phyloP scores from a whole-genome alignment of 2,888 invertebrate genomes.

The Troilus luridus region DNA sequence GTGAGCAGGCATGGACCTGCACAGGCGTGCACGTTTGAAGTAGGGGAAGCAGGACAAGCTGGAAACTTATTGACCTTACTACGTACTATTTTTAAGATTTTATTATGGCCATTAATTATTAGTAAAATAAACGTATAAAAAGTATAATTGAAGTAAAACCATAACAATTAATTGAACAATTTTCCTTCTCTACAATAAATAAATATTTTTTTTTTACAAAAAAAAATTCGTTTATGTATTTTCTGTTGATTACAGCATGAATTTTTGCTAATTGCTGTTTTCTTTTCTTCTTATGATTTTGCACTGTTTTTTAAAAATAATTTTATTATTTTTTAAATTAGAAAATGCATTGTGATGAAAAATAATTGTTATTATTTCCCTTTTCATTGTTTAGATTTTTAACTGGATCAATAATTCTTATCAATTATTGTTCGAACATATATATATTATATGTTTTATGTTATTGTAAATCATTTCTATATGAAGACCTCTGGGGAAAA shows the following conservation, averaged over 20 bases:
- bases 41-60: too few species aligned
- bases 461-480: too few species aligned
- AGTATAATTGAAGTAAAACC: neutral
- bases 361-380: conserved; percentile 11
- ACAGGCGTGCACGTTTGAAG: too few species aligned
- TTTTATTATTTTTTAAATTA: conserved; percentile 25
- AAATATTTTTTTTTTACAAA: neutral
- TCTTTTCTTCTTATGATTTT: conserved; percentile 24
- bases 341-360: conserved; percentile 46
- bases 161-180: neutral
- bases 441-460: too few species aligned
- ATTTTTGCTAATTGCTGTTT: conserved; percentile 30
- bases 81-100: too few species aligned
- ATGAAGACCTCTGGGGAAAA: too few species aligned
- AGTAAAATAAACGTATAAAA: neutral
- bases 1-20: too few species aligned
- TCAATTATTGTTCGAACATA: neutral
- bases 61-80: too few species aligned
- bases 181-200: neutral
- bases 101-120: neutral
- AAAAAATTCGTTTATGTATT: neutral
- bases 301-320: conserved; percentile 49
- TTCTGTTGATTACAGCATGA: conserved; percentile 35
- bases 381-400: neutral
- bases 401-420: neutral